Conservation (phyloP, 2,888 invertebrate species). For the Biston stratarius region DNA sequence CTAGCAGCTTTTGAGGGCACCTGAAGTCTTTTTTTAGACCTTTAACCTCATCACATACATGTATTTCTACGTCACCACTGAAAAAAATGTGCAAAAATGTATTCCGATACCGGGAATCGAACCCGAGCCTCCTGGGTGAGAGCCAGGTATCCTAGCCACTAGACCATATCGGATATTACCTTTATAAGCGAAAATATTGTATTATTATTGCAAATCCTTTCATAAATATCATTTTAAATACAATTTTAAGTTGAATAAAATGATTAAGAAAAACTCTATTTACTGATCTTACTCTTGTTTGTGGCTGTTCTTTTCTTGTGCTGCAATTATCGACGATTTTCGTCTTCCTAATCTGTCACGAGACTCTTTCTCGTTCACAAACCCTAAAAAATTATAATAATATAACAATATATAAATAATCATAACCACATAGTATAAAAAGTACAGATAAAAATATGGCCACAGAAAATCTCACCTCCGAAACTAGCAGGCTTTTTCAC, state of each 20-base stretch:
- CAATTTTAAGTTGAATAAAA: no score
- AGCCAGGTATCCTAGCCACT: slow-evolving; percentile 91
- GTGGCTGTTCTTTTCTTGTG: slow-evolving; percentile 70
- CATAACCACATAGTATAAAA: no score
- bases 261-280: neutral
- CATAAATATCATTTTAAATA: no score
- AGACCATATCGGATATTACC: slow-evolving; percentile 84
- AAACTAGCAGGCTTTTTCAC: slow-evolving; percentile 83
- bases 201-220: no score
- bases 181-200: slow-evolving; percentile 11
- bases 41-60: slow-evolving; percentile 97
- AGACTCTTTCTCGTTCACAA: slow-evolving; percentile 78
- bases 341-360: slow-evolving; percentile 79
- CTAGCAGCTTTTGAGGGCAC: slow-evolving; percentile 94
- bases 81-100: slow-evolving; percentile 48
- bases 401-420: no score
- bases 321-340: slow-evolving; percentile 76
- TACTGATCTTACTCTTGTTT: slow-evolving; percentile 80
- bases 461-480: slow-evolving; percentile 64
- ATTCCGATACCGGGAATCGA: slow-evolving; percentile 88
- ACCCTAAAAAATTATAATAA: slow-evolving; percentile 60
- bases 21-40: slow-evolving; percentile 95
- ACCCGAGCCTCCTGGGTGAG: slow-evolving; percentile 89
- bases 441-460: neutral
- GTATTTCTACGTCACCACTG: slow-evolving; percentile 95